A percentile compares a stretch with the other conserved stretches of the same genome.
These are phyloP conservation scores for Desoria tigrina DNA, from an alignment of 2,888 invertebrate species.

Conservation along the genomic window DNA sequence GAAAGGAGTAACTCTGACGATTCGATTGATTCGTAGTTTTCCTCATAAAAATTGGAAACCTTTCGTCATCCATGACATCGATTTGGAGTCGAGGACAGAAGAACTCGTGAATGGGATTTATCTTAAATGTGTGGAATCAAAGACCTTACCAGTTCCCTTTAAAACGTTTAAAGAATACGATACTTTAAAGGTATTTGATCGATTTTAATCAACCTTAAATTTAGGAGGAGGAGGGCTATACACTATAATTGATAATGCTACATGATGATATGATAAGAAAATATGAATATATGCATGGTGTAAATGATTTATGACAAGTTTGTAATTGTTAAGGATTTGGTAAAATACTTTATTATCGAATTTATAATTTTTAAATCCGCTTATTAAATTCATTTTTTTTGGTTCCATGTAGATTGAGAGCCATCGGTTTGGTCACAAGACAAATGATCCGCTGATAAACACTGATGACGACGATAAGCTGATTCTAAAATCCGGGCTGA, in stretches of 20 bases:
- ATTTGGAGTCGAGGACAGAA: slow-evolving; percentile 48
- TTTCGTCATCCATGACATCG: slow-evolving; percentile 54
- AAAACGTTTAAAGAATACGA: slow-evolving; percentile 55
- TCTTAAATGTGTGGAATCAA: slow-evolving; percentile 47
- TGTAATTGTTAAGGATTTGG: too few relatives aligned
- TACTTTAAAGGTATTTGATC: slow-evolving; percentile 55
- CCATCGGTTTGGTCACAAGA: slow-evolving; percentile 56
- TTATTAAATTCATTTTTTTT: background rate
- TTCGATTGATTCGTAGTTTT: slow-evolving; percentile 25
- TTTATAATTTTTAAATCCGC: too few relatives aligned
- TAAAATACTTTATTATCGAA: too few relatives aligned
- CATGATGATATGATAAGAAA: too few relatives aligned
- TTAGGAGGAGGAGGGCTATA: too few relatives aligned
- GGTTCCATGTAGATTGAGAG: slow-evolving; percentile 53
- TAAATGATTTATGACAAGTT: too few relatives aligned
- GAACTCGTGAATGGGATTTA: slow-evolving; percentile 52
- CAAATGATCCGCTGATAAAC: slow-evolving; percentile 56
- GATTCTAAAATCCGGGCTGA: slow-evolving; percentile 50
- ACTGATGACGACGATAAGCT: slow-evolving; percentile 55
- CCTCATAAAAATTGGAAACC: slow-evolving; percentile 49
- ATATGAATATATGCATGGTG: too few relatives aligned
- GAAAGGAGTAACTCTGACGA: slow-evolving; percentile 27
- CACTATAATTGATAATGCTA: too few relatives aligned
- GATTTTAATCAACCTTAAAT: too few relatives aligned
- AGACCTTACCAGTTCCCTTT: slow-evolving; percentile 55